phyloP scores from a whole-genome alignment of 2,797 vertebrate genomes.

The Octomys mimax region DNA sequence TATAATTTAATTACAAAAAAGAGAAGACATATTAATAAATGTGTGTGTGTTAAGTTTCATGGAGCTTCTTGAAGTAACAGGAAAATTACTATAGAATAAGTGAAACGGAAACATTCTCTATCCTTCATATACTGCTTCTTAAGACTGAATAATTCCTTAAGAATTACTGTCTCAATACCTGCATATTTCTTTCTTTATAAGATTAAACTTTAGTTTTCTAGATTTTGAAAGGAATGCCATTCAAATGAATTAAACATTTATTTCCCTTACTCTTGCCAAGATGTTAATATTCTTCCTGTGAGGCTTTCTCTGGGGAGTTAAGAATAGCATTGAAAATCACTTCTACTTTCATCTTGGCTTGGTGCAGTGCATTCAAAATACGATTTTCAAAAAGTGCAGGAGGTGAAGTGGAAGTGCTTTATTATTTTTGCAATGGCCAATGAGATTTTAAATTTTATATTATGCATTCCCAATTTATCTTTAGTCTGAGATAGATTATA shows the following conservation, averaged over 20 bases:
- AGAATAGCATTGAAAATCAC: slow-evolving; percentile 69
- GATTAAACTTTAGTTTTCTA: slow-evolving; percentile 35
- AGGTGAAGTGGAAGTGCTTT: slow-evolving; percentile 64
- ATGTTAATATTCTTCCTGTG: slow-evolving; percentile 61
- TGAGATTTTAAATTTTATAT: slow-evolving; percentile 62
- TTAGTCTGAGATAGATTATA: slow-evolving; percentile 24
- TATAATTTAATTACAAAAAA: slow-evolving; percentile 11
- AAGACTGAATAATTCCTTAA: not conserved
- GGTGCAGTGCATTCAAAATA: slow-evolving; percentile 56
- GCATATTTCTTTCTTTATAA: slow-evolving; percentile 41
- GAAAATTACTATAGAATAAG: not conserved
- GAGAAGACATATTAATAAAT: not conserved
- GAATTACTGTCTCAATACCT: slow-evolving; percentile 6
- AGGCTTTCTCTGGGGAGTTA: slow-evolving; percentile 59
- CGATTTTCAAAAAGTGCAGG: slow-evolving; percentile 55
- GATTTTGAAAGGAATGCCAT: slow-evolving; percentile 56
- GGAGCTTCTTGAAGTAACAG: not conserved
- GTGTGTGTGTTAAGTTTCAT: not conserved
- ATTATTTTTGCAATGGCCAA: slow-evolving; percentile 60
- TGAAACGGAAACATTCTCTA: not conserved
- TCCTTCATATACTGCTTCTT: not conserved
- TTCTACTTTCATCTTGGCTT: slow-evolving; percentile 48
- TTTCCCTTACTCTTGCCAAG: slow-evolving; percentile 65
- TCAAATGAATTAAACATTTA: slow-evolving; percentile 55
- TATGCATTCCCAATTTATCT: slow-evolving; percentile 57